Percentiles rank a stretch among this genome's conserved stretches.
These are phyloP conservation scores for Deilephila elpenor DNA, from an alignment of 2,888 invertebrate genomes.

Conservation along the genomic window DNA sequence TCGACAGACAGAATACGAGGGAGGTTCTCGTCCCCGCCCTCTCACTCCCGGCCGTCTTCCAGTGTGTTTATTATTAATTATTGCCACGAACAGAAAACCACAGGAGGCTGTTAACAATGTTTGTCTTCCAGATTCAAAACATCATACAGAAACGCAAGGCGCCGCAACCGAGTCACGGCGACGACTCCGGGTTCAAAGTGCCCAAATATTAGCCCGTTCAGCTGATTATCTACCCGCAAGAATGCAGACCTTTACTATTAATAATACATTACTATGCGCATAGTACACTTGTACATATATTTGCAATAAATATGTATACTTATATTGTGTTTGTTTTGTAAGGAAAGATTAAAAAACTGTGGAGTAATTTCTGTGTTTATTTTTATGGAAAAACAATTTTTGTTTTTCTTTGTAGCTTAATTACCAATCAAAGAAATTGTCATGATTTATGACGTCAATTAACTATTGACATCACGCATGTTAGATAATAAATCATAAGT, in stretches of 20 bases:
- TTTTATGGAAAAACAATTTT: too few species aligned
- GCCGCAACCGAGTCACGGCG: conserved; percentile 66
- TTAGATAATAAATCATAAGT: too few species aligned
- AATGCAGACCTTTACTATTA: conserved; percentile 28
- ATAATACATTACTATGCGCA: conserved; percentile 12
- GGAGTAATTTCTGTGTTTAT: too few species aligned
- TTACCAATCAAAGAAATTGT: too few species aligned
- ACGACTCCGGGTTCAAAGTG: conserved; percentile 87
- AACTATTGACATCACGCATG: background rate
- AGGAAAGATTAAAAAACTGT: too few species aligned
- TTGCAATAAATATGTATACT: too few species aligned
- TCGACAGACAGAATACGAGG: too few species aligned
- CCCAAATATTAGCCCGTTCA: conserved; percentile 83
- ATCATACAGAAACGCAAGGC: conserved; percentile 95
- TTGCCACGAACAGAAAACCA: too few species aligned
- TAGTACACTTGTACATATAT: background rate
- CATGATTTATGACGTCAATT: background rate
- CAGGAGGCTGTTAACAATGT: conserved; percentile 26
- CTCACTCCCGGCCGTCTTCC: too few species aligned
- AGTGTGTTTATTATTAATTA: too few species aligned
- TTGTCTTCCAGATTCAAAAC: conserved; percentile 86
- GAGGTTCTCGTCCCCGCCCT: too few species aligned
- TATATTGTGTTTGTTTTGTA: background rate
- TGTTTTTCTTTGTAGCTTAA: too few species aligned
- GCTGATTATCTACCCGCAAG: background rate